Evolutionary conservation across 2,113 vertebrate genomes (phyloP), one percentile per base, ranked within the genome.

Genomic region (Syngnathus scovelli): DNA sequence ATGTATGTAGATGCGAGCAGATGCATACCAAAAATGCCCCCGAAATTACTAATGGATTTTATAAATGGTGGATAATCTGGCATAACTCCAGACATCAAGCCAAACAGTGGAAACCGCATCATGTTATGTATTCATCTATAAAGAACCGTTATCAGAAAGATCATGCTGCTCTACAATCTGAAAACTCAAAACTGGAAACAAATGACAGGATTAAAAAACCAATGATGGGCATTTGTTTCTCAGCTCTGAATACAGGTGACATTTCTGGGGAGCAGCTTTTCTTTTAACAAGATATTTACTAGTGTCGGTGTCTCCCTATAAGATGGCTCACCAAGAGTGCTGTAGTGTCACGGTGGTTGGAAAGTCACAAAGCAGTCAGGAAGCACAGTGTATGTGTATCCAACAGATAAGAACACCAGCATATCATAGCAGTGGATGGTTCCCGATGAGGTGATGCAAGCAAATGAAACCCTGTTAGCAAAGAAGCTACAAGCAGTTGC

Each of bases 381-480:
- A 64, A 61, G 66, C 69, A 58, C 15, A 66, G 52, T 23, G 51
- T 7, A 12, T 10, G 4, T 19, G 61, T 9, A 37, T 65, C 48
- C 61, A 39, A 19, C 58, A 37, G 36, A 39, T 19, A 10, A 6
- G 8, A 39, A 41, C n/a, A 61, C 21, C 37, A 61, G 37, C 36
- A 37, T 54, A 27, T 33, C 13, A 16, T 16, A 15, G 23, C 5
- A 27, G 36, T n/a, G 19, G 37, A 19, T n/a, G 18, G 59, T 61
- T 55, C 52, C 52, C 23, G 21, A 23, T 10, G 13, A 55, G 21
- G 27, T 55, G 51, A 21, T 19, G 21, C 52, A 23, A 56, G 60
- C 36, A 49, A 78, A 76, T 21, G 72, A 77, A 27, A 63, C 76
- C 68, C 61, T 66, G 46, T 43, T 66, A 64, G 52, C 67, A 69